phyloP scores from a whole-genome alignment of 2,888 invertebrate genomes.

The Trichogramma evanescens region DNA sequence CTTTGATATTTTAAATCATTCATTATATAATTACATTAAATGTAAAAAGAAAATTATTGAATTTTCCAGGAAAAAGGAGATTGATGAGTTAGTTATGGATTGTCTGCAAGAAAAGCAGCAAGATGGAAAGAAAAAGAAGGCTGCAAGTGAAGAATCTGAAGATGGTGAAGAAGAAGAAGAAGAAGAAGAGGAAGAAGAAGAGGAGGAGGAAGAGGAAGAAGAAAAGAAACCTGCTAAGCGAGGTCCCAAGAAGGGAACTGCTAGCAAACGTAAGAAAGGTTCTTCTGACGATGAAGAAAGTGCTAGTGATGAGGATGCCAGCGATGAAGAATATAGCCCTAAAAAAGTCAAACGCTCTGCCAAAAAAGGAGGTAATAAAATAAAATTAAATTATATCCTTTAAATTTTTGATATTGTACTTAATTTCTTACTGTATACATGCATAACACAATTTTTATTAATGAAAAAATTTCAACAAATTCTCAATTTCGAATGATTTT shows the following conservation, averaged over 20 bases:
- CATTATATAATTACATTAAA: background rate
- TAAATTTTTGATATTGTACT: background rate
- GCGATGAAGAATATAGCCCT: constrained; percentile 58
- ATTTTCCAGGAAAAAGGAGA: constrained; percentile 66
- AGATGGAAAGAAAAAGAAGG: constrained; percentile 45
- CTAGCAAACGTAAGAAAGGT: constrained; percentile 50
- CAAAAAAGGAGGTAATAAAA: constrained; percentile 11
- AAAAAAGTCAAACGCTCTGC: constrained; percentile 50
- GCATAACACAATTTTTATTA: no score
- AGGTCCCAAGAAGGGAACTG: constrained; percentile 50
- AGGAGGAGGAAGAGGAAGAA: constrained; percentile 49
- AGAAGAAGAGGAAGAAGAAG: constrained; percentile 49
- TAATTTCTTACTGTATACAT: no score
- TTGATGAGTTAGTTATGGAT: constrained; percentile 83
- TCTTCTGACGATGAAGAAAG: constrained; percentile 51
- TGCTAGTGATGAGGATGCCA: constrained; percentile 51
- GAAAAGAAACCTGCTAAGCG: constrained; percentile 56
- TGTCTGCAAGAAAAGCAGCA: constrained; percentile 52
- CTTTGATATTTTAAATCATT: background rate
- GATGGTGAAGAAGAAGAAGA: constrained; percentile 51
- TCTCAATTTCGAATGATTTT: background rate
- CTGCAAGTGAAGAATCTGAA: constrained; percentile 45
- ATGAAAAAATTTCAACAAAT: no score
- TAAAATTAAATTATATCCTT: background rate
- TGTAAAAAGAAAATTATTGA: background rate